Evolutionary conservation across 2,888 invertebrate genomes (phyloP), one percentile per base, ranked within the genome.

Genomic region (Melikaiella ostensackeni): DNA sequence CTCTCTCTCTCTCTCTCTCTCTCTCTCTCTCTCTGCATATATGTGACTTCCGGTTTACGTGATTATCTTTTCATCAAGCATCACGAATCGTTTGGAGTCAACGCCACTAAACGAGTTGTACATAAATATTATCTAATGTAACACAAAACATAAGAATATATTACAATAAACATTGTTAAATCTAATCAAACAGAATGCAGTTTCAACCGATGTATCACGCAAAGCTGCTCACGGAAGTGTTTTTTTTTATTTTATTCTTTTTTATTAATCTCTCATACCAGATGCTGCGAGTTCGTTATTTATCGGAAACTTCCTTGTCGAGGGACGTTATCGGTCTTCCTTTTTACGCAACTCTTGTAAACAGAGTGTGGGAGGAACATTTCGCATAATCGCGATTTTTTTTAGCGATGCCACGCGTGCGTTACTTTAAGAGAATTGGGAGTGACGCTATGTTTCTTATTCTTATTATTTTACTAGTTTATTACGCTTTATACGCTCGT

Each of bases 261-360:
- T 42, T 42, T 21, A 8, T n/a, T 33, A 30, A 70, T 70, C 30
- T 66, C 9, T 70, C 5, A n/a, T n/a, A 27, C 21, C 59, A 27
- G 46, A 70, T 30, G 50, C 33, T 50, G 13, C n/a, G 50, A 11
- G 50, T 70, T 70, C 16, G 8, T 64, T 33, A 55, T 70, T 70
- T 70, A 70, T 70, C 70, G 11, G 50, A 11, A 19, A 70, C 33
- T 70, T 70, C 70, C 70, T 70, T 30, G 19, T 50, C 19, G 38
- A 61, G 46, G 73, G 13, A 30, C 73, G 35, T 80, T 81, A 81
- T 79, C 76, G 24, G 79, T 78, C 80, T 77, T 82, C 82, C 78
- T 80, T 80, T 82, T 79, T 80, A 78, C 75, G 79, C 80, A 81
- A 80, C 76, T 75, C 30, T 42, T 78, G 77, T 75, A 79, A 81